phyloP scores from a whole-genome alignment of 1,140 invertebrate species.

The Araneus ventricosus region DNA sequence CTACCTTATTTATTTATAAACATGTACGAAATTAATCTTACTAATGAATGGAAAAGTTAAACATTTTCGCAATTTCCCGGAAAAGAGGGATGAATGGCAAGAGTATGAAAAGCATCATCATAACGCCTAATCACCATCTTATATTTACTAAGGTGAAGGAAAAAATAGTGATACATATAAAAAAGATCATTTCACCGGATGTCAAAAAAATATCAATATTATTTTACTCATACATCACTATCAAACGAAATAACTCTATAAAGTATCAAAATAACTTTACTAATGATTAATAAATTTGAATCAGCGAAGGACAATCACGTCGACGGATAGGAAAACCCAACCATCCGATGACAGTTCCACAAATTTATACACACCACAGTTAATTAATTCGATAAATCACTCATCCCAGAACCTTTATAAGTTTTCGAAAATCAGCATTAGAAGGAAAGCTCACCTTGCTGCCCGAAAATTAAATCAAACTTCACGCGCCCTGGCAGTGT shows the following conservation, averaged over 20 bases:
- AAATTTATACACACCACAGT: constrained; percentile 8
- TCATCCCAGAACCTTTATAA: not conserved
- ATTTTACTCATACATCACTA: too few relatives aligned
- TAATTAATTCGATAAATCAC: constrained; percentile 25
- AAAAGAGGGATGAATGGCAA: too few relatives aligned
- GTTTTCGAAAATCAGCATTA: not conserved
- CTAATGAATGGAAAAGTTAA: too few relatives aligned
- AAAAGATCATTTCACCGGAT: too few relatives aligned
- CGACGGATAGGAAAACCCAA: not conserved
- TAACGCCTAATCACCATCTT: too few relatives aligned
- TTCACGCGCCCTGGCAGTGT: not conserved
- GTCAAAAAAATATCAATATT: too few relatives aligned
- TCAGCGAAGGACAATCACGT: not conserved
- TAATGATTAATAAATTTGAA: not conserved
- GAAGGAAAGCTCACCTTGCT: not conserved
- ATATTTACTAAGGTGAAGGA: too few relatives aligned
- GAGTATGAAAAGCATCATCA: too few relatives aligned
- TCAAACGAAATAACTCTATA: not conserved
- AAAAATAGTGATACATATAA: too few relatives aligned
- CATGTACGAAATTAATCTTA: too few relatives aligned
- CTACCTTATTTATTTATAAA: too few relatives aligned
- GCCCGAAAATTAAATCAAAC: constrained; percentile 4
- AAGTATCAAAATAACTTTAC: not conserved
- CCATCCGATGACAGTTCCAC: not conserved
- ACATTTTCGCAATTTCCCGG: too few relatives aligned